Conservation (phyloP, 2,888 invertebrate species). For the Plagodis pulveraria region DNA sequence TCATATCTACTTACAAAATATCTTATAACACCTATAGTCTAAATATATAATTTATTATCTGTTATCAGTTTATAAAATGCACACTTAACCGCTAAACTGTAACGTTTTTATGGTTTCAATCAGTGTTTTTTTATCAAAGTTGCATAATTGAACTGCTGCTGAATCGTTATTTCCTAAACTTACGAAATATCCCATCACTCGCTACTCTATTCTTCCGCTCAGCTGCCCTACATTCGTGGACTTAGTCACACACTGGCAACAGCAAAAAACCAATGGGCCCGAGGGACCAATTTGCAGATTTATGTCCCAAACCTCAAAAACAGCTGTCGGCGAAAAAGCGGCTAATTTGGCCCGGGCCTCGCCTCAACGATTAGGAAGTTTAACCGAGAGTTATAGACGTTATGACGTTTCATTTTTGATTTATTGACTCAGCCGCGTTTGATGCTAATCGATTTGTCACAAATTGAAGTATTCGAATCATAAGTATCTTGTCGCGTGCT, state of each 20-base stretch:
- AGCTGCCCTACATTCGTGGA: not conserved
- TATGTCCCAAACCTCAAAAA: slow-evolving; percentile 56
- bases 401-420: slow-evolving; percentile 29
- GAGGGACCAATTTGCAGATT: slow-evolving; percentile 63
- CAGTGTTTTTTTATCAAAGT: no score
- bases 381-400: slow-evolving; percentile 32
- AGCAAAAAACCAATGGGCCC: slow-evolving; percentile 60
- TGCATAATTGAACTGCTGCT: no score
- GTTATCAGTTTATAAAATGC: no score
- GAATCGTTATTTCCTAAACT: no score
- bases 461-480: no score
- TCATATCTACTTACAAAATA: no score
- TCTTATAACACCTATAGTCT: no score
- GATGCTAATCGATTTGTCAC: slow-evolving; percentile 15
- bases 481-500: no score
- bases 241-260: slow-evolving; percentile 12
- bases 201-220: not conserved
- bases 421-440: slow-evolving; percentile 5
- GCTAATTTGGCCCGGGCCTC: slow-evolving; percentile 45
- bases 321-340: slow-evolving; percentile 63
- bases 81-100: no score
- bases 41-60: no score
- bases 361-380: slow-evolving; percentile 42
- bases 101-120: no score
- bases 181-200: not conserved